Evolutionary conservation across 2,888 invertebrate species (phyloP).

Genomic region (Psylliodes chrysocephalus): DNA sequence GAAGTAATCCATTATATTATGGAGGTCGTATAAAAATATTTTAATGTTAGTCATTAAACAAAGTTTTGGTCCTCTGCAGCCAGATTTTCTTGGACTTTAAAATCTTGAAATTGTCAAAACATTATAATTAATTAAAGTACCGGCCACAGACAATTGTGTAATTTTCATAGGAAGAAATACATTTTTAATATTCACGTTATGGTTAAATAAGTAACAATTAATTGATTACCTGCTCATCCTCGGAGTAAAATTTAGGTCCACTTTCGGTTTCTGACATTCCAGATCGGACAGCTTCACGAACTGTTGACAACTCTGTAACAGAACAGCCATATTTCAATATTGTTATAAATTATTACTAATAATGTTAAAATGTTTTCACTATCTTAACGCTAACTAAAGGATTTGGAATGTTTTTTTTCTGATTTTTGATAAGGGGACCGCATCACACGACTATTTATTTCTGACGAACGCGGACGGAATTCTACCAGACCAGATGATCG

Average conservation of each 20-base stretch:
- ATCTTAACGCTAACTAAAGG: not conserved
- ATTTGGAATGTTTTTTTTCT: slow-evolving; percentile 2
- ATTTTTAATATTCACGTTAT: too few species aligned
- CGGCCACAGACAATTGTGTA: too few species aligned
- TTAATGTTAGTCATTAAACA: too few species aligned
- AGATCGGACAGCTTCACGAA: slow-evolving; percentile 83
- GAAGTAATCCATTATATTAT: too few species aligned
- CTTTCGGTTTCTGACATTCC: slow-evolving; percentile 72
- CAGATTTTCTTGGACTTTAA: too few species aligned
- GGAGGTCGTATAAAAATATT: too few species aligned
- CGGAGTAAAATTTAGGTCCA: slow-evolving; percentile 65
- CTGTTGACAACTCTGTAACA: slow-evolving; percentile 53
- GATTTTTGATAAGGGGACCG: slow-evolving; percentile 18
- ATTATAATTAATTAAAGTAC: too few species aligned
- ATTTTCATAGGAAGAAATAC: too few species aligned
- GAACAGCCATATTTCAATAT: slow-evolving; percentile 22
- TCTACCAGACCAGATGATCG: slow-evolving; percentile 4
- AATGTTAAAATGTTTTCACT: not conserved
- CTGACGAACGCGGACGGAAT: slow-evolving; percentile 1
- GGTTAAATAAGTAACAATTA: too few species aligned
- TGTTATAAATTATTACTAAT: too few species aligned
- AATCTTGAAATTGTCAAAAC: too few species aligned
- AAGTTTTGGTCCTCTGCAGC: too few species aligned
- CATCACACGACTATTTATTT: slow-evolving; percentile 20
- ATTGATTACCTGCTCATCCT: slow-evolving; percentile 68